Conservation (phyloP, 1,140 invertebrate species). For the Macrobrachium nipponense region DNA sequence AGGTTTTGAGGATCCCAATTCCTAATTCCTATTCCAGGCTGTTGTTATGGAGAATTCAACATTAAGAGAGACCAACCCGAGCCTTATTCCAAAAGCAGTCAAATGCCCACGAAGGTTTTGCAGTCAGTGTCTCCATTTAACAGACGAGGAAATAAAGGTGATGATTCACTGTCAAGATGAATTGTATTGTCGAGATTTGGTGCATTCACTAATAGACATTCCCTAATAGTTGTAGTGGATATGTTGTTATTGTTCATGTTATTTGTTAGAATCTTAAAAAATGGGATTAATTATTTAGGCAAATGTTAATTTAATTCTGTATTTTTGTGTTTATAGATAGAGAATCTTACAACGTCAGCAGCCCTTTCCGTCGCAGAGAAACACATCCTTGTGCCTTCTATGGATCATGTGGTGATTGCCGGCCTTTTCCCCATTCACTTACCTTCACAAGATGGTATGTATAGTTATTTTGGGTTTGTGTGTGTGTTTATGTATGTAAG, state of each 20-base stretch:
- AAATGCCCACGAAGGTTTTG: constrained; percentile 22
- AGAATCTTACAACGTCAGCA: constrained; percentile 14
- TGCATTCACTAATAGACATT: neutral
- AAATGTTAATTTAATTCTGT: neutral
- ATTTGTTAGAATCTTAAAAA: neutral
- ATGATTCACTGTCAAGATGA: neutral
- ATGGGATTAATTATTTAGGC: neutral
- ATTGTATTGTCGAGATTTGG: neutral
- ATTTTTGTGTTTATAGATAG: constrained; percentile 7
- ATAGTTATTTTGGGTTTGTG: neutral
- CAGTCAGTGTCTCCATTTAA: constrained; percentile 2
- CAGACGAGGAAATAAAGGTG: constrained; percentile 12
- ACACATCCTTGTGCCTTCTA: constrained; percentile 55
- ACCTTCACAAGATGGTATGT: constrained; percentile 64
- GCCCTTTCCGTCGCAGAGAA: constrained; percentile 6
- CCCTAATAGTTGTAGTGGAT: neutral
- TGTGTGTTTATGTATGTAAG: neutral
- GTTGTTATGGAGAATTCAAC: constrained; percentile 37
- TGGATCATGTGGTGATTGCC: constrained; percentile 65
- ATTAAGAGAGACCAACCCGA: neutral
- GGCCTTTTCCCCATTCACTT: constrained; percentile 67
- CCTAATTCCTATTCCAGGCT: neutral
- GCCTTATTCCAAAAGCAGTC: neutral
- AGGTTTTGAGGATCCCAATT: neutral
- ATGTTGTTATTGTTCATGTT: neutral